Evolutionary conservation across 2,113 vertebrate species (phyloP).

Genomic region (Ancistrus triradiatus): DNA sequence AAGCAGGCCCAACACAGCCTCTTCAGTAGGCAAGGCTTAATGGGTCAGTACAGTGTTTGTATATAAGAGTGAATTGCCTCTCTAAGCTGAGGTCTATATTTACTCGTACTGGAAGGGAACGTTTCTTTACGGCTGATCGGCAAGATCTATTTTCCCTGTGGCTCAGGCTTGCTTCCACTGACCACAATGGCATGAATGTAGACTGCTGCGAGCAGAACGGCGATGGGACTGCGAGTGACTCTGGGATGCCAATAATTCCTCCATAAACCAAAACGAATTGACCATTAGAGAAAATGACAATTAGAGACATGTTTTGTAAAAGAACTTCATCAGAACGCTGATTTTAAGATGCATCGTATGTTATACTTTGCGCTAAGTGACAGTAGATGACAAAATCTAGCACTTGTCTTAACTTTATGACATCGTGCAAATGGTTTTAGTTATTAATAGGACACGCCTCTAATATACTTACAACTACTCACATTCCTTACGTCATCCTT

Average conservation of each 20-base stretch:
- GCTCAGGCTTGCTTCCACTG: conserved; percentile 32
- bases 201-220: too few relatives aligned
- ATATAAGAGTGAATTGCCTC: not conserved
- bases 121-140: not conserved
- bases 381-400: too few relatives aligned
- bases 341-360: too few relatives aligned
- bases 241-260: not conserved
- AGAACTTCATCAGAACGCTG: too few relatives aligned
- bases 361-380: too few relatives aligned
- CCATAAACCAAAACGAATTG: not conserved
- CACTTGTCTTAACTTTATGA: too few relatives aligned
- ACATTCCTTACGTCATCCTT: too few relatives aligned
- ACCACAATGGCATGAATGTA: conserved; percentile 14
- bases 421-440: too few relatives aligned
- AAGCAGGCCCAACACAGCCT: conserved; percentile 16
- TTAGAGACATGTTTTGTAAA: too few relatives aligned
- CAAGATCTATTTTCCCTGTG: not conserved
- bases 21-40: conserved; percentile 14
- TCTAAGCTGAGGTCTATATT: not conserved
- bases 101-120: not conserved
- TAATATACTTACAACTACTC: too few relatives aligned
- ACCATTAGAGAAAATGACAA: not conserved
- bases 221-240: too few relatives aligned
- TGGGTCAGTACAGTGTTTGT: not conserved
- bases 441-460: too few relatives aligned